These are phyloP conservation scores for Martes martes DNA, from an alignment of 2,113 vertebrate genomes.

Conservation along the genomic window DNA sequence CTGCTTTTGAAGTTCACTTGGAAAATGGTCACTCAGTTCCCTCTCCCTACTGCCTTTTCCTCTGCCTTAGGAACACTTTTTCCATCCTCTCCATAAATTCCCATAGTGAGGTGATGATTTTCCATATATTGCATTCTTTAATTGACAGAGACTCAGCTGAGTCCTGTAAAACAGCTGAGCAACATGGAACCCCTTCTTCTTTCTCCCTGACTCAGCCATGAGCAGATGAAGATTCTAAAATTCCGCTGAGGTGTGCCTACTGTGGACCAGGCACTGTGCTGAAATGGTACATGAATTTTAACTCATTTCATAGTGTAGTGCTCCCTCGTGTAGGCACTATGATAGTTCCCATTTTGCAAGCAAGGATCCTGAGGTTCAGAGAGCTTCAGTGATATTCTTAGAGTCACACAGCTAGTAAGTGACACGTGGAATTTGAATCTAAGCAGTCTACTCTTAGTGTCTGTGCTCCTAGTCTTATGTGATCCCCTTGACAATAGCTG, in stretches of 20 bases:
- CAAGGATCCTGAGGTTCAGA: neutral
- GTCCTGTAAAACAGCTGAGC: neutral
- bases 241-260: neutral
- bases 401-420: neutral
- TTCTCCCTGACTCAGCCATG: neutral
- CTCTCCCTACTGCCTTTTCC: neutral
- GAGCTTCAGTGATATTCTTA: neutral
- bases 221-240: neutral
- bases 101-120: neutral
- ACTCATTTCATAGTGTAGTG: neutral
- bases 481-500: neutral
- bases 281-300: neutral
- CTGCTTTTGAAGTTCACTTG: slow-evolving; percentile 33
- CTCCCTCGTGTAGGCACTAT: neutral
- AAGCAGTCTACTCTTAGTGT: neutral
- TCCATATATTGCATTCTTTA: slow-evolving; percentile 3
- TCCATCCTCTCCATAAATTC: neutral
- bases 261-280: neutral
- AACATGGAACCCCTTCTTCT: neutral
- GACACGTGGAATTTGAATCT: neutral
- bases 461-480: neutral
- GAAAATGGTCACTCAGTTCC: neutral
- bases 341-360: neutral
- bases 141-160: neutral
- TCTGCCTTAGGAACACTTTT: neutral